Evolutionary conservation across 2,113 vertebrate genomes (phyloP).

Genomic region (Sterna hirundo): DNA sequence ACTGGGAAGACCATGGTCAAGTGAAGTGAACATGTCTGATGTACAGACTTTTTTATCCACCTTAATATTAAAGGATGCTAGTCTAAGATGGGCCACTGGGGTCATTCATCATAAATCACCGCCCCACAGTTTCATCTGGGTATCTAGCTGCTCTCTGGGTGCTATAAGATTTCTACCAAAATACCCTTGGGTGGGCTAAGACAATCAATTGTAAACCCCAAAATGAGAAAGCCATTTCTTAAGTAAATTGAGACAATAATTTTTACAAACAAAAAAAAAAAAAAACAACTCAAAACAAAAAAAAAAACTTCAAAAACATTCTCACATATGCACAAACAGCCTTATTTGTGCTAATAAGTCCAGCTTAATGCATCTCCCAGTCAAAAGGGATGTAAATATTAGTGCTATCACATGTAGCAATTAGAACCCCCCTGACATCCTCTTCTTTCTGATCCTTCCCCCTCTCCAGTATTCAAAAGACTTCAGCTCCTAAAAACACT

Average conservation of each 20-base stretch:
- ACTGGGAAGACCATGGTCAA: background rate
- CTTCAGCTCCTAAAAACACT: background rate
- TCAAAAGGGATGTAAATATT: background rate
- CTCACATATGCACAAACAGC: background rate
- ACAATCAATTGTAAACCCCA: background rate
- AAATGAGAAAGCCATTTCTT: background rate
- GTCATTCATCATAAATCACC: background rate
- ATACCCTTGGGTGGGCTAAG: background rate
- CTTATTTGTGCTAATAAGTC: background rate
- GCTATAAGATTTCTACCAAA: background rate
- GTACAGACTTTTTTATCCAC: background rate
- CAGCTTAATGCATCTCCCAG: background rate
- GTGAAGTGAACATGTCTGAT: background rate
- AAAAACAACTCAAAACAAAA: background rate
- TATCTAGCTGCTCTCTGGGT: background rate
- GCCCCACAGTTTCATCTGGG: background rate
- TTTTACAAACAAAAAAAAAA: background rate
- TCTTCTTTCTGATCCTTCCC: background rate
- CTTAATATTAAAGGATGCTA: background rate
- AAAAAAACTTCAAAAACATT: background rate
- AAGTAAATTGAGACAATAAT: background rate
- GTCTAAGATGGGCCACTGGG: background rate
- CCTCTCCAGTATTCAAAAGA: background rate
- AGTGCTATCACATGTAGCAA: background rate
- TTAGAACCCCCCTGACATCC: conserved; percentile 1